Base-by-base conservation (phyloP, 2,888 invertebrate genomes). In the Spodoptera littoralis region DNA sequence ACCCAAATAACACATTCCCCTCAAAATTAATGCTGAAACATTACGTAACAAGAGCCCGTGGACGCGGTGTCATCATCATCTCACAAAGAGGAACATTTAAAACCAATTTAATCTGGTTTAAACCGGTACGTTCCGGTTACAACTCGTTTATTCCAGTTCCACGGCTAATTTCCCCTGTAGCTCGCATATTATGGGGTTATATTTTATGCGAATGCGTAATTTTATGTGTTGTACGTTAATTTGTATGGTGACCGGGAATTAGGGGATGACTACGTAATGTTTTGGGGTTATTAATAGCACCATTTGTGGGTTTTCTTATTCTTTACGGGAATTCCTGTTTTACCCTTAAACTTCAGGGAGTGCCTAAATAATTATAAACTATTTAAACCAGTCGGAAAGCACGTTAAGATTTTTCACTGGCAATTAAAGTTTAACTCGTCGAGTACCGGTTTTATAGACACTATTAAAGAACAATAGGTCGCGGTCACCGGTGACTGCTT, bases 131-230 rank as follows among this genome's bases (percentile, higher is more conserved):
- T 67, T 64, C 51, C 73, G 53, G 69, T 63, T 60, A 65, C 49
- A 70, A 75, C 65, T 65, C 63, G 70, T 70, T 77, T 60, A 68
- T 65, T 65, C 65, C 70, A 43, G 62, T 62, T 60, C 46, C 51
- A 56, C 30, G 55, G 60, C 50, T 65, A 77, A 69, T 72, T 76
- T 65, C 27, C 56, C 45, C 11, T 50, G 55, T 62, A 56, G 50
- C 49, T 47, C 30, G 49, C 61, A 48, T 54, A 44, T 60, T 70
- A 60, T 58, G 52, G 54, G 45, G 60, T 52, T 44, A 65, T 69
- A 58, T 72, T 60, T 71, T 61, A 57, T 24, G 18, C 5, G 47
- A 46, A 60, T 58, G 58, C 12, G 57, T 70, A 58, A 63, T 60
- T 63, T 73, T 54, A 52, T 66, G 62, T 48, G 59, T 54, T 54